phyloP scores from a whole-genome alignment of 2,797 vertebrate genomes.

The Macroramphosus scolopax region DNA sequence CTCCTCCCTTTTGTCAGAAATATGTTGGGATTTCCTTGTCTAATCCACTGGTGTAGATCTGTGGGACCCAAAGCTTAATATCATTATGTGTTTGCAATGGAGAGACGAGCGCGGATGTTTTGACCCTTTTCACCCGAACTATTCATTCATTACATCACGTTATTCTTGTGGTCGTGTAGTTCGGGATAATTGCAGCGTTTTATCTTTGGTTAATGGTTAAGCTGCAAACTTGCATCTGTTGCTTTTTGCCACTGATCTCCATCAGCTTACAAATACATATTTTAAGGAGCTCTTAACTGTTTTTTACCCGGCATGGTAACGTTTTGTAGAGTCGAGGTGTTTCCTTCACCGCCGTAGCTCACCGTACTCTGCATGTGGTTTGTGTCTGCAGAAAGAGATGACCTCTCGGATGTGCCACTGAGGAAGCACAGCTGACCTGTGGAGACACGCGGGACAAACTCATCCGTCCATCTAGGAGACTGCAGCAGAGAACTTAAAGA shows the following conservation, averaged over 20 bases:
- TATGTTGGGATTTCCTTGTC: no score
- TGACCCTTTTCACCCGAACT: no score
- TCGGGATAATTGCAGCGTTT: no score
- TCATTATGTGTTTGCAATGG: no score
- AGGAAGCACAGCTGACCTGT: conserved; percentile 41
- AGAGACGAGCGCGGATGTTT: no score
- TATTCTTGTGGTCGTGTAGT: no score
- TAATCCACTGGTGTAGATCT: no score
- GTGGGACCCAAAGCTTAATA: no score
- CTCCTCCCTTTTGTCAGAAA: no score
- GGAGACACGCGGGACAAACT: conserved; percentile 28
- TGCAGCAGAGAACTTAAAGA: conserved; percentile 57
- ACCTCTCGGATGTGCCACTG: conserved; percentile 94
- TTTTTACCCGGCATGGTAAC: no score
- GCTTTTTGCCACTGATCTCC: neutral
- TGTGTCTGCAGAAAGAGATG: conserved; percentile 91
- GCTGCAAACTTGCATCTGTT: neutral
- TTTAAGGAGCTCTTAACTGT: neutral
- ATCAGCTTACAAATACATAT: neutral
- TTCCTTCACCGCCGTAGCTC: neutral
- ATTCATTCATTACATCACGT: no score
- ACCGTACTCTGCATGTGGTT: conserved; percentile 2
- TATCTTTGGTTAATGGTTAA: no score
- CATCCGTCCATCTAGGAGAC: conserved; percentile 59
- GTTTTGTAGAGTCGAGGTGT: neutral